Percentiles rank a stretch among this genome's conserved stretches.
phyloP scores from a whole-genome alignment of 1,140 invertebrate species.

The Ceratoteleas bidentatus region DNA sequence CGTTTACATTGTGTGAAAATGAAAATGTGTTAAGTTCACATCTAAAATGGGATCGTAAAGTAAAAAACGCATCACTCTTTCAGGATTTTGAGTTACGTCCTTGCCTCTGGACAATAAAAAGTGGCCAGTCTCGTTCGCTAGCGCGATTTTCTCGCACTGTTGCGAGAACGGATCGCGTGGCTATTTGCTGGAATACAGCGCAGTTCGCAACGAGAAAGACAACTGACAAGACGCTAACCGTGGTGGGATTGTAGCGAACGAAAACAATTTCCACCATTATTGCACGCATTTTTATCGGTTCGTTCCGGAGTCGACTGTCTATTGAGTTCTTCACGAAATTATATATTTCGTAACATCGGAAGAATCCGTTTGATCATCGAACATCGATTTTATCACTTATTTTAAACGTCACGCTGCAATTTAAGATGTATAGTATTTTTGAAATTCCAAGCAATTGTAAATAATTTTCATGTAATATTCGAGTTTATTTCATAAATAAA shows the following conservation, averaged over 20 bases:
- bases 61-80: conserved; percentile 34
- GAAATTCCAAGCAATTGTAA: too few relatives aligned
- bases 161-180: conserved; percentile 55
- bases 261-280: conserved; percentile 53
- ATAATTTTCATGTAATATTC: too few relatives aligned
- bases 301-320: too few relatives aligned
- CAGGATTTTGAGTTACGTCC: conserved; percentile 70
- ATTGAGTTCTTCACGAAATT: too few relatives aligned
- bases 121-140: conserved; percentile 66
- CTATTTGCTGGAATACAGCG: conserved; percentile 34
- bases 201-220: conserved; percentile 26
- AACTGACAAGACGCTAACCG: conserved; percentile 47
- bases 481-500: too few relatives aligned
- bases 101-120: conserved; percentile 72
- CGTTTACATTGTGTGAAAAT: too few relatives aligned
- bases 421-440: too few relatives aligned
- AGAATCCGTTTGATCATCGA: too few relatives aligned
- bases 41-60: not conserved
- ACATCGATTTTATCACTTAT: too few relatives aligned
- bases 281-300: not conserved
- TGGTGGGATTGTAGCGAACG: conserved; percentile 53
- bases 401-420: too few relatives aligned
- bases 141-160: conserved; percentile 70
- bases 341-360: too few relatives aligned
- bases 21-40: too few relatives aligned